Evolutionary conservation across 2,113 vertebrate genomes (phyloP).

Genomic region (Odontesthes bonariensis): DNA sequence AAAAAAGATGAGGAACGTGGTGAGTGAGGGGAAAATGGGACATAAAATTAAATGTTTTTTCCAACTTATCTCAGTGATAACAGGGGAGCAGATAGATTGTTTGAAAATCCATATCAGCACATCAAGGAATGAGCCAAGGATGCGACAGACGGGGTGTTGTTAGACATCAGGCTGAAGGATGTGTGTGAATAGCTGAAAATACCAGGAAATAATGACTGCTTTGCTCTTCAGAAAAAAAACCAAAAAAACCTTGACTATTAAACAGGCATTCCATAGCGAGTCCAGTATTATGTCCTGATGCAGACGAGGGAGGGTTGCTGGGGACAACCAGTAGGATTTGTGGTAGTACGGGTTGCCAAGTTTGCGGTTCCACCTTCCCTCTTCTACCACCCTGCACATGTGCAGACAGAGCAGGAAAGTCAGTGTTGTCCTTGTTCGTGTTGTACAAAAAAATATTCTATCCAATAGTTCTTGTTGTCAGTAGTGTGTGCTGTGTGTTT

Average conservation of each 20-base stretch:
- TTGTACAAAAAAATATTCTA: conserved; percentile 79
- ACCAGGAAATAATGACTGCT: conserved; percentile 30
- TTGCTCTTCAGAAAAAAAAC: conserved; percentile 17
- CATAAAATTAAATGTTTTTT: conserved; percentile 59
- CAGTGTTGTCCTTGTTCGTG: conserved; percentile 28
- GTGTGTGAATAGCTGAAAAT: conserved; percentile 9
- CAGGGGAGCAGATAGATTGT: conserved; percentile 45
- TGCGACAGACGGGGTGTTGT: conserved; percentile 19
- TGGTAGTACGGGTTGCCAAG: conserved; percentile 44
- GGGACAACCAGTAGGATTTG: conserved; percentile 17
- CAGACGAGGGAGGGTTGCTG: conserved; percentile 28
- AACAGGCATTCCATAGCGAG: conserved; percentile 19
- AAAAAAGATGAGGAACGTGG: conserved; percentile 60
- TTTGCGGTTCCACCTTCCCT: conserved; percentile 60
- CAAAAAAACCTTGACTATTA: conserved; percentile 8
- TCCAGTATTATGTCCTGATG: conserved; percentile 59
- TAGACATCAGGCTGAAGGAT: conserved; percentile 11
- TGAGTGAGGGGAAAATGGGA: conserved; percentile 52
- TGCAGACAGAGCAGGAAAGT: conserved; percentile 68
- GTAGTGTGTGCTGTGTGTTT: conserved; percentile 67
- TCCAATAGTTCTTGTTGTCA: conserved; percentile 72
- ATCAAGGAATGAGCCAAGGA: conserved; percentile 32
- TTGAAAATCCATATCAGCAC: conserved; percentile 41
- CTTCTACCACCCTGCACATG: conserved; percentile 64
- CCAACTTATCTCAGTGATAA: conserved; percentile 46